Evolutionary conservation across 2,113 vertebrate genomes (phyloP), one percentile per base, ranked within the genome.

Genomic region (Nothobranchius furzeri): DNA sequence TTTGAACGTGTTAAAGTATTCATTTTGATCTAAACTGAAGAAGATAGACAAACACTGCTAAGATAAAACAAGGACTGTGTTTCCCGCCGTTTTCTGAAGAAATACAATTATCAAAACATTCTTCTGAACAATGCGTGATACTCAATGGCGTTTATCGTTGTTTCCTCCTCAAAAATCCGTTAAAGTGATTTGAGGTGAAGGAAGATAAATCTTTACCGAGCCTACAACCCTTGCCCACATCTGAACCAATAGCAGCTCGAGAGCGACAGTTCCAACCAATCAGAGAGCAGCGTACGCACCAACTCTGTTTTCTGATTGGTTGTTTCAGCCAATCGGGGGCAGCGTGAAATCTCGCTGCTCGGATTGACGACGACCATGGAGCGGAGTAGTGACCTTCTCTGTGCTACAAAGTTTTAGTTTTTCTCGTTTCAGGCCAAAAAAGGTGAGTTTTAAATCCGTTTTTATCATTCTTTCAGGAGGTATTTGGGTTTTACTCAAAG

Each of bases 281-380:
- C 35, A 79, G 67, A 49, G 40, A 12, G 15, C 3, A 60, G 79
- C n/a, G 40, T 79, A 66, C 72, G 83, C 66, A 68, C 75, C 75
- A 68, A 73, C 70, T 81, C 81, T 40, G 37, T 9, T 40, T 9
- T 40, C 37, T 40, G 37, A 40, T 40, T 40, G 37, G 37, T 9
- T 40, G 37, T 40, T 3, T 40, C 37, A 40, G 37, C 37, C 37
- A 40, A 40, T 40, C 37, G 7, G 37, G 7, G 37, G 7, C 1
- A 30, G 37, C 37, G 37, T 40, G 6, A 40, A 9, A 7, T 0
- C 37, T 40, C 37, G 37, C 37, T 40, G 4, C 37, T 63, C 53
- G 25, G 67, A 76, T 76, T 51, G 85, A 62, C 75, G 77, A 61
- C 82, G 72, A 77, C 55, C 71, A 84, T 88, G 82, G 79, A 80